Conservation (phyloP, 1,140 invertebrate genomes). For the Nymphalis io region DNA sequence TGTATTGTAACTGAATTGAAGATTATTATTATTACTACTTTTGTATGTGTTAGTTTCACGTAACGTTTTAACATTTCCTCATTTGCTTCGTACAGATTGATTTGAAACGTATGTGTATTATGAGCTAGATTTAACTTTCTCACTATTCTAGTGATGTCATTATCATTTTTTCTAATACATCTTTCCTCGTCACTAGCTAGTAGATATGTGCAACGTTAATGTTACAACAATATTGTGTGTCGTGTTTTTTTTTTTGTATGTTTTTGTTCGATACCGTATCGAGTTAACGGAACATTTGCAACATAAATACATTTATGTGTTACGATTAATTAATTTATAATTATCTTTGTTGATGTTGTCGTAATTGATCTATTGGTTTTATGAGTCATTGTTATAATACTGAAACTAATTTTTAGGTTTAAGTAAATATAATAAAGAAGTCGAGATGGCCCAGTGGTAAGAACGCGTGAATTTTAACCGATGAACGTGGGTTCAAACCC, state of each 20-base stretch:
- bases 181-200: constrained; percentile 12
- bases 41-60: no score
- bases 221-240: neutral
- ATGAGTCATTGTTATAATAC: neutral
- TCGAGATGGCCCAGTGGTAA: no score
- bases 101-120: neutral
- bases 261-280: constrained; percentile 14
- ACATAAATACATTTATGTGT: neutral
- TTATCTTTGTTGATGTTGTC: neutral
- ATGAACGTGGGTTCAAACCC: no score
- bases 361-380: neutral
- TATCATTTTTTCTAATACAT: constrained; percentile 2
- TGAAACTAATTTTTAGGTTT: neutral
- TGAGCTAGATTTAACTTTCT: neutral
- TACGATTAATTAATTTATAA: constrained; percentile 1
- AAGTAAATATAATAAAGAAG: no score
- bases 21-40: no score
- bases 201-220: neutral
- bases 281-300: constrained; percentile 22
- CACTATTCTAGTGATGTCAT: neutral
- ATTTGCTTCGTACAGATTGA: neutral
- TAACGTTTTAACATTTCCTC: neutral
- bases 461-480: no score
- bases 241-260: constrained; percentile 7
- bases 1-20: no score